Percentiles rank a stretch among this genome's conserved stretches.
phyloP scores from a whole-genome alignment of 2,113 vertebrate species.

The Hystrix brachyura region DNA sequence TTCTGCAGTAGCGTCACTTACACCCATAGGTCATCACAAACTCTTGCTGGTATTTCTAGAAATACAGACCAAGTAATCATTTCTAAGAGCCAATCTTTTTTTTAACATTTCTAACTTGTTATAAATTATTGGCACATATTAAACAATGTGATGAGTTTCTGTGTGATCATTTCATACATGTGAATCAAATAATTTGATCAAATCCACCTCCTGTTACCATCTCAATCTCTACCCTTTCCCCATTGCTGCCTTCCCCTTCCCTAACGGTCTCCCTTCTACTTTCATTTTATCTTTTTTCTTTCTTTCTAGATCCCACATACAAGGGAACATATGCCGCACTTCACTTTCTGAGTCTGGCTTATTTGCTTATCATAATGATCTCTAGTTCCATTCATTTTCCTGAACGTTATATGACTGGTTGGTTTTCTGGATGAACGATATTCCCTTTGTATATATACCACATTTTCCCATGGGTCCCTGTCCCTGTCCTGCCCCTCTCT shows the following conservation, averaged over 20 bases:
- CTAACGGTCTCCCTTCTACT: neutral
- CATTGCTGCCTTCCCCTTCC: neutral
- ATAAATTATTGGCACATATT: neutral
- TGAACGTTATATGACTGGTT: neutral
- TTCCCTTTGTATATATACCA: neutral
- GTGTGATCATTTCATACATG: neutral
- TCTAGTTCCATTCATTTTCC: neutral
- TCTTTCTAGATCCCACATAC: neutral
- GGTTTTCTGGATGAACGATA: neutral
- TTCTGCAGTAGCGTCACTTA: neutral
- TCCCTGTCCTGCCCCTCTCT: neutral
- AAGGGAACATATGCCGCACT: neutral
- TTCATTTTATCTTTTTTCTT: neutral
- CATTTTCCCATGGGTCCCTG: neutral
- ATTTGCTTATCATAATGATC: neutral
- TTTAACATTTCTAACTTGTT: neutral
- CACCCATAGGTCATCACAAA: neutral
- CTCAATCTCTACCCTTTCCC: neutral
- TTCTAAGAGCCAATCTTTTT: neutral
- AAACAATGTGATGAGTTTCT: neutral
- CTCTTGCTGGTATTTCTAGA: neutral
- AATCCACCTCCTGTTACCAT: neutral
- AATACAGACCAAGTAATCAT: neutral
- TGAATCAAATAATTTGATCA: neutral
- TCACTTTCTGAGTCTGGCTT: neutral